Evolutionary conservation across 2,113 vertebrate genomes (phyloP).

Genomic region (Varanus komodoensis): DNA sequence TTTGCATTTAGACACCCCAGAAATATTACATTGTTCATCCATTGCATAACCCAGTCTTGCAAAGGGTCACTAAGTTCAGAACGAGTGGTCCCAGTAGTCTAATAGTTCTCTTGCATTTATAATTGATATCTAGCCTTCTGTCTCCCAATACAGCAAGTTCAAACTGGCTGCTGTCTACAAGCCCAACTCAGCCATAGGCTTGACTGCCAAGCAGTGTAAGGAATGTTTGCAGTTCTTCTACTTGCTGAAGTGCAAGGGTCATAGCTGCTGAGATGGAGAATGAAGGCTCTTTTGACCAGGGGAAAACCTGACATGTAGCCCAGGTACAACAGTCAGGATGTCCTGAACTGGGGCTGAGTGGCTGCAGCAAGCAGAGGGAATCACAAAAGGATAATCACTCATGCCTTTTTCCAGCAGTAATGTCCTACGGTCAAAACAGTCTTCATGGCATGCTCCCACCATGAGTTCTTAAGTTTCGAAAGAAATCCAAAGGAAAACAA

Average conservation of each 20-base stretch:
- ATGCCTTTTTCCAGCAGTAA: too few relatives aligned
- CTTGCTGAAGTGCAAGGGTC: neutral
- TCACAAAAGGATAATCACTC: too few relatives aligned
- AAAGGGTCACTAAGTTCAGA: constrained; percentile 22
- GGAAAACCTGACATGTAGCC: neutral
- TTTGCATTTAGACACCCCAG: neutral
- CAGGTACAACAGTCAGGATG: too few relatives aligned
- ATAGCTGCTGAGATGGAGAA: neutral
- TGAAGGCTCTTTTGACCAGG: neutral
- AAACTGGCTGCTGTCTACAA: neutral
- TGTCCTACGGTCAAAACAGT: too few relatives aligned
- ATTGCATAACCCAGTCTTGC: neutral
- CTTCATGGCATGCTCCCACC: too few relatives aligned
- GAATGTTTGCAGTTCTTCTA: neutral
- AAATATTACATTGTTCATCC: constrained; percentile 20
- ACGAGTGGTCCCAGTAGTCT: constrained; percentile 7
- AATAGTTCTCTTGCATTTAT: neutral
- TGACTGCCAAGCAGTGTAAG: neutral
- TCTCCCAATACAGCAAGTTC: neutral
- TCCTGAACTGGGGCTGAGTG: neutral
- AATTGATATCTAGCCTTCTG: constrained; percentile 5
- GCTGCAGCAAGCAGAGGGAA: too few relatives aligned
- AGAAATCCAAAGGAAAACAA: too few relatives aligned
- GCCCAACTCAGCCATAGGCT: neutral
- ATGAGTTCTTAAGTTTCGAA: too few relatives aligned